Conservation (phyloP, 2,888 invertebrate genomes). For the Hydroisotoma schaefferi region DNA sequence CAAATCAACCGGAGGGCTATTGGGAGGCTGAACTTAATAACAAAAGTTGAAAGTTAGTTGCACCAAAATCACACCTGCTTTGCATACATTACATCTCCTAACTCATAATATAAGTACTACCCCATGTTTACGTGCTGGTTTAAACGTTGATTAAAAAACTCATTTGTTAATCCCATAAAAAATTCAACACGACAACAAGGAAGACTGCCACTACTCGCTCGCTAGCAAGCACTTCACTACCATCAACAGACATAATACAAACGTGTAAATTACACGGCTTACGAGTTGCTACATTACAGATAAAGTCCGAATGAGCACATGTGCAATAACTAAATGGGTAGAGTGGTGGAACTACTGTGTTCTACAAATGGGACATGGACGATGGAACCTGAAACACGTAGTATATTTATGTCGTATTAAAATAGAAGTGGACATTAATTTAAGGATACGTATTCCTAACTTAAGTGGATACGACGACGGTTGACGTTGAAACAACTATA, state of each 20-base stretch:
- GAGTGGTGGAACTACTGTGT: no score
- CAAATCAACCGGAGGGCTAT: no score
- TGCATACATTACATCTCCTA: conserved; percentile 1
- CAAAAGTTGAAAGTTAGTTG: no score
- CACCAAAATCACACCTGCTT: conserved; percentile 10
- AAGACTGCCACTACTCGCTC: no score
- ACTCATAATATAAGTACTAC: no score
- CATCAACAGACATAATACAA: no score
- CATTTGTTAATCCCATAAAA: background rate
- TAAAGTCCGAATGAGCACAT: background rate
- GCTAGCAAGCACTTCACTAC: no score
- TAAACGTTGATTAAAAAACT: conserved; percentile 12
- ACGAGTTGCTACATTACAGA: no score
- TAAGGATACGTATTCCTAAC: background rate
- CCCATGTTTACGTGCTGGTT: background rate
- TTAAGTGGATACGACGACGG: conserved; percentile 1
- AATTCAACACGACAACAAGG: background rate
- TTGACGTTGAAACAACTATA: no score
- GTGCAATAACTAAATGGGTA: conserved; percentile 4
- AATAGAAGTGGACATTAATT: conserved; percentile 13
- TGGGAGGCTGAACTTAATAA: no score
- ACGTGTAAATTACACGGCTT: background rate
- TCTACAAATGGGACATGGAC: background rate
- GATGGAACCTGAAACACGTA: background rate
- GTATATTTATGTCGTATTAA: background rate